Base-by-base conservation (phyloP, 2,113 vertebrate genomes). In the Sturnira hondurensis region DNA sequence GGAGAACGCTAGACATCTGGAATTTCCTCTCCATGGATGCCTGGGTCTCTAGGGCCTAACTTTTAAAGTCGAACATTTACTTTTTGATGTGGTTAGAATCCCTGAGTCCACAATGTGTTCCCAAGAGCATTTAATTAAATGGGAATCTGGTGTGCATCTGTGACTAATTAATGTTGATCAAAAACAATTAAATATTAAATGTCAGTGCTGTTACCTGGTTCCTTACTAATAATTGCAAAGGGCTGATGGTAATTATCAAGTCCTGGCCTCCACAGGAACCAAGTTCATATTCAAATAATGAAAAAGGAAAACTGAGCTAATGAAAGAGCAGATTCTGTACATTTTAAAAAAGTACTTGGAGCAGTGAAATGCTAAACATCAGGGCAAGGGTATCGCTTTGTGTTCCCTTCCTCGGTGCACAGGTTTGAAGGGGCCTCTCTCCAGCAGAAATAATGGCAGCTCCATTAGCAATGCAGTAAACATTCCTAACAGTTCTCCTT, bases 51-150 rank as follows among this genome's bases (percentile, higher is more conserved):
- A 77, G 96, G 95, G 97, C 88, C 89, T 93, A 96, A 94, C 96
- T 96, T 97, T 96, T 76, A 96, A 96, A 96, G 95, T 54, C 76
- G 91, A 95, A 89, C 71, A 33, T 83, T 97, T 86, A 90, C 93
- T 93, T 97, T 97, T 96, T 96, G 97, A 98, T 98, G 97, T 97
- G 97, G 97, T 97, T 96, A 93, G 93, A 90, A 93, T 94, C 95
- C 96, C 95, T 86, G 86, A 96, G 96, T 93, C 93, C 65, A 58
- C 95, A 96, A 76, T 80, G 38, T 91, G 89, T 94, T 95, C 97
- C 97, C 95, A 68, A 89, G 97, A 96, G 97, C 87, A 97, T 96
- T 97, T 94, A 94, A 98, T 98, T 97, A 97, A 96, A 77, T 87
- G 86, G 70, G 89, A 96, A 97, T 97, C 97, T 96, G 92, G 89